phyloP scores from a whole-genome alignment of 2,888 invertebrate species.

The Agrochola litura region DNA sequence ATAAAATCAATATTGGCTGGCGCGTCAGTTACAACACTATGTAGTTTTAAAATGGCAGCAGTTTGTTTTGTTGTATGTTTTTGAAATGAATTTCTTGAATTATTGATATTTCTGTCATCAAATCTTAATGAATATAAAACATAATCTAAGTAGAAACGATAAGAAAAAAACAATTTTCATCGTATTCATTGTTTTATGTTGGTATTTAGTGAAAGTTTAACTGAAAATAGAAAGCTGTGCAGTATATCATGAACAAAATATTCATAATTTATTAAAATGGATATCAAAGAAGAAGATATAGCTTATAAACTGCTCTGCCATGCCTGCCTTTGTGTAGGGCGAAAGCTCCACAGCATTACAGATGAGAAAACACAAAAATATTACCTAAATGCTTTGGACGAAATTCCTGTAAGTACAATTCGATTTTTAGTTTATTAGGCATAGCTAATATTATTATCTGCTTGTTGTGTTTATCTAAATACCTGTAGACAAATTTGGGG shows the following conservation, averaged over 20 bases:
- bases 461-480: not conserved
- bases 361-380: slow-evolving; percentile 77
- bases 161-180: not conserved
- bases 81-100: not conserved
- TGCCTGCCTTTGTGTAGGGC: slow-evolving; percentile 82
- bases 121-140: not conserved
- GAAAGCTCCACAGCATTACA: slow-evolving; percentile 73
- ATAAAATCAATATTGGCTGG: slow-evolving; percentile 30
- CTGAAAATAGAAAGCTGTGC: slow-evolving; percentile 6
- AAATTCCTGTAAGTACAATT: slow-evolving; percentile 80
- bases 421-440: not conserved
- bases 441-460: not conserved
- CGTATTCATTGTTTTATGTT: slow-evolving; percentile 2
- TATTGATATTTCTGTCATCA: not conserved
- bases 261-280: slow-evolving; percentile 67
- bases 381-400: slow-evolving; percentile 78
- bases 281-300: slow-evolving; percentile 69
- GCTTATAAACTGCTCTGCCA: slow-evolving; percentile 78
- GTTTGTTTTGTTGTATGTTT: slow-evolving; percentile 62
- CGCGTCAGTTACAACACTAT: slow-evolving; percentile 21
- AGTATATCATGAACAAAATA: slow-evolving; percentile 7
- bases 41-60: slow-evolving; percentile 52
- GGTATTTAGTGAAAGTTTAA: slow-evolving; percentile 40
- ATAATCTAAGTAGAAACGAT: not conserved
- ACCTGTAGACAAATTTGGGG: not conserved